A percentile compares a stretch with the other conserved stretches of the same genome.
Conservation (phyloP, 1,140 invertebrate genomes). For the Metaphire vulgaris region DNA sequence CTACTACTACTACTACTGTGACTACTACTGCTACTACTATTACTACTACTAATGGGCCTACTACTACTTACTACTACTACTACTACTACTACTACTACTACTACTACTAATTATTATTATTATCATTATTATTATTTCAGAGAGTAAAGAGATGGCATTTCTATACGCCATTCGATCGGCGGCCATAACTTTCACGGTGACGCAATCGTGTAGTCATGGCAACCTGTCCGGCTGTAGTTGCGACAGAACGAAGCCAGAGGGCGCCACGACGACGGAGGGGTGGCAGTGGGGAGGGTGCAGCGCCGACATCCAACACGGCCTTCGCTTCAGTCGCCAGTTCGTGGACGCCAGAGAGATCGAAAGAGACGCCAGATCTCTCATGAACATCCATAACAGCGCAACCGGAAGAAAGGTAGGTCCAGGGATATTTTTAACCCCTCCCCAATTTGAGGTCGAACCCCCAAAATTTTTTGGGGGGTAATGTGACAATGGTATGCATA, state of each 20-base stretch:
- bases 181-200: slow-evolving; percentile 80
- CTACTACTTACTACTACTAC: too few species aligned
- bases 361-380: slow-evolving; percentile 66
- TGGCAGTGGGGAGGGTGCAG: slow-evolving; percentile 63
- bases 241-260: slow-evolving; percentile 54
- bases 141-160: slow-evolving; percentile 66
- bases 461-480: too few species aligned
- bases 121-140: background rate
- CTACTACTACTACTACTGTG: too few species aligned
- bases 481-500: too few species aligned
- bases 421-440: too few species aligned
- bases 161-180: slow-evolving; percentile 84
- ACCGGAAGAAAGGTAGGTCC: slow-evolving; percentile 57
- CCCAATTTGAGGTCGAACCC: too few species aligned
- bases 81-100: too few species aligned
- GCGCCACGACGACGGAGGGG: background rate
- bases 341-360: slow-evolving; percentile 78
- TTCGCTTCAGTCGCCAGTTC: slow-evolving; percentile 86
- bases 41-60: too few species aligned
- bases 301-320: slow-evolving; percentile 88
- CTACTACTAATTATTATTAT: background rate
- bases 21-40: too few species aligned
- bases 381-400: slow-evolving; percentile 96
- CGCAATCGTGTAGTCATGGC: slow-evolving; percentile 78
- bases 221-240: slow-evolving; percentile 83